These are phyloP conservation scores for Ammodytes dubius DNA, from an alignment of 2,113 vertebrate species.

Conservation along the genomic window DNA sequence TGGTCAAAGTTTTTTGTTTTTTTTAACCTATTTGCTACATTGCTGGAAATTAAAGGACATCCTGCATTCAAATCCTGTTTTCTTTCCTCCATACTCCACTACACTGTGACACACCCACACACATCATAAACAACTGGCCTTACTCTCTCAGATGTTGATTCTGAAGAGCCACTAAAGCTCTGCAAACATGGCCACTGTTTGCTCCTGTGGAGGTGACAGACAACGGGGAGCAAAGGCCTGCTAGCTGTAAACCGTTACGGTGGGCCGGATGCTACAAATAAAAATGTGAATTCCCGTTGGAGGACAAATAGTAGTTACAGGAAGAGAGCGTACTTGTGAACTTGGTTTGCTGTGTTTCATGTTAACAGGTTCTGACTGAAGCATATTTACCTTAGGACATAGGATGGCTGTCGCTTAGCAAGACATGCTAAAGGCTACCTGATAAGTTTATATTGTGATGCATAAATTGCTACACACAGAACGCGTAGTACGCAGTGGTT, in stretches of 20 bases:
- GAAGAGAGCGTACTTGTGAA: slow-evolving; percentile 33
- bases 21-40: background rate
- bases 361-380: background rate
- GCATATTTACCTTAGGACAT: background rate
- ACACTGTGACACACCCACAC: background rate
- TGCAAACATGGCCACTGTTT: slow-evolving; percentile 68
- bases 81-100: background rate
- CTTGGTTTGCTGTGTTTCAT: slow-evolving; percentile 8
- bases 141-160: slow-evolving; percentile 58
- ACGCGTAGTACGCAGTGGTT: background rate
- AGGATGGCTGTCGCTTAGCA: background rate
- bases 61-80: slow-evolving; percentile 45
- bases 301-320: slow-evolving; percentile 26
- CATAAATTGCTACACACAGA: background rate
- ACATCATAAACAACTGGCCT: slow-evolving; percentile 23
- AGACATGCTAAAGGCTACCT: slow-evolving; percentile 3
- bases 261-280: slow-evolving; percentile 27
- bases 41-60: slow-evolving; percentile 24
- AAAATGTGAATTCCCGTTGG: slow-evolving; percentile 57
- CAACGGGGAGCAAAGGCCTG: slow-evolving; percentile 15
- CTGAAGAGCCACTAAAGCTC: slow-evolving; percentile 43
- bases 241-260: slow-evolving; percentile 28
- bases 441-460: background rate
- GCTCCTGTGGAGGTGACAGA: slow-evolving; percentile 51
- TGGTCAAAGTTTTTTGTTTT: background rate